Conservation (phyloP, 2,888 invertebrate genomes). For the Spisula subtruncata region DNA sequence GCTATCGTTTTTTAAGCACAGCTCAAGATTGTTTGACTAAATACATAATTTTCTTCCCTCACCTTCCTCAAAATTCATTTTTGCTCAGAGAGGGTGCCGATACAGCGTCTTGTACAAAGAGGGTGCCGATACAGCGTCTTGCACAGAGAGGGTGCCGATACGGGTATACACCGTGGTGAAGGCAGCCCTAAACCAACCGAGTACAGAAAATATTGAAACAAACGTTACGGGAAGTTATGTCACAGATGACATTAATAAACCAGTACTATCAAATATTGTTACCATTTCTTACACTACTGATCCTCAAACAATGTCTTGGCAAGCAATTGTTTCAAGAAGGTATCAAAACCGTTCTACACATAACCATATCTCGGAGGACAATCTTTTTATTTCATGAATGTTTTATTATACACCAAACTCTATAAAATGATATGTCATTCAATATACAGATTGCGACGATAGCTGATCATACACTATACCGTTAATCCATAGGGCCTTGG, state of each 20-base stretch:
- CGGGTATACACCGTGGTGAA: too few species aligned
- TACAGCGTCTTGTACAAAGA: too few species aligned
- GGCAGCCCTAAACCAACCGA: too few species aligned
- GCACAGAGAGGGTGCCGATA: too few species aligned
- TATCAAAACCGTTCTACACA: neutral
- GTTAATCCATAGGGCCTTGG: neutral
- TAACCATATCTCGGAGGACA: slow-evolving; percentile 22
- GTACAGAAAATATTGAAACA: too few species aligned
- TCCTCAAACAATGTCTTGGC: neutral
- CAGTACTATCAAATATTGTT: neutral
- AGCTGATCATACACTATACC: neutral
- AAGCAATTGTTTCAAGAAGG: neutral
- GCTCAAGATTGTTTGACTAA: too few species aligned
- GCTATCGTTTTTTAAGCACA: too few species aligned
- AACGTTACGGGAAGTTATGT: too few species aligned
- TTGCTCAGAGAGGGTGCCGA: too few species aligned
- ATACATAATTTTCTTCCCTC: too few species aligned
- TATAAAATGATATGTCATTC: slow-evolving; percentile 38
- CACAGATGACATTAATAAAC: neutral
- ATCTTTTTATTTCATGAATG: slow-evolving; percentile 13
- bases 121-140: too few species aligned
- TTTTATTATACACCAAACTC: neutral
- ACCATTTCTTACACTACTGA: neutral
- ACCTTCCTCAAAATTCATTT: too few species aligned
- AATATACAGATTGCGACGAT: slow-evolving; percentile 14